A percentile compares a stretch with the other conserved stretches of the same genome.
phyloP scores from a whole-genome alignment of 1,140 invertebrate genomes.

The Oscheius sp. region DNA sequence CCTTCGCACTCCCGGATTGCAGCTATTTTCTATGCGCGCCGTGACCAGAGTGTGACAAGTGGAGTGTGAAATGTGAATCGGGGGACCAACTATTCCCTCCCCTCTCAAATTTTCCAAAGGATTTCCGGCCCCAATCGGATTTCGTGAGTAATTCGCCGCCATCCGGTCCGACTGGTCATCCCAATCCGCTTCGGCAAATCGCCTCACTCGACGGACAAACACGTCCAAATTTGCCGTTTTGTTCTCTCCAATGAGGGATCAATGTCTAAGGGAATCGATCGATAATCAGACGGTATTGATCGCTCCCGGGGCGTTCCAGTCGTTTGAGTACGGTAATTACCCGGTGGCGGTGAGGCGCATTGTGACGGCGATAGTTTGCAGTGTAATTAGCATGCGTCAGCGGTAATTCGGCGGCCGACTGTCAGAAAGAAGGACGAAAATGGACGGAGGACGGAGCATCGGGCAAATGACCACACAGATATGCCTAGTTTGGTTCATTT shows the following conservation, averaged over 20 bases:
- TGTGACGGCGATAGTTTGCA: background rate
- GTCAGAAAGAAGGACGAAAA: background rate
- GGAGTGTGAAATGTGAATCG: too few species aligned
- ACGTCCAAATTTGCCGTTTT: background rate
- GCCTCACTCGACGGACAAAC: background rate
- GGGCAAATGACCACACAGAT: background rate
- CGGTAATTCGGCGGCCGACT: background rate
- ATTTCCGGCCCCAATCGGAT: background rate
- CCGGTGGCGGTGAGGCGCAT: background rate
- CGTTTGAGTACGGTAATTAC: conserved; percentile 10
- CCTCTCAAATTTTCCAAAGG: too few species aligned
- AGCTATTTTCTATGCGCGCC: too few species aligned
- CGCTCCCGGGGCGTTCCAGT: too few species aligned
- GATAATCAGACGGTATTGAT: background rate
- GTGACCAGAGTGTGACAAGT: too few species aligned
- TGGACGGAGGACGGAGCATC: background rate
- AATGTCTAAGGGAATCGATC: background rate
- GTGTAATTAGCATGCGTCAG: background rate
- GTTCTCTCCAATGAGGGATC: background rate
- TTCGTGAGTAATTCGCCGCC: background rate
- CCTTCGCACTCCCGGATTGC: too few species aligned
- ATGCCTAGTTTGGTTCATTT: background rate
- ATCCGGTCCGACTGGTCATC: too few species aligned
- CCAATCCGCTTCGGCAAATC: too few species aligned
- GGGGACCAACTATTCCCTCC: too few species aligned